Base-by-base conservation (phyloP, 1,140 invertebrate genomes). In the Rhysida immarginata region DNA sequence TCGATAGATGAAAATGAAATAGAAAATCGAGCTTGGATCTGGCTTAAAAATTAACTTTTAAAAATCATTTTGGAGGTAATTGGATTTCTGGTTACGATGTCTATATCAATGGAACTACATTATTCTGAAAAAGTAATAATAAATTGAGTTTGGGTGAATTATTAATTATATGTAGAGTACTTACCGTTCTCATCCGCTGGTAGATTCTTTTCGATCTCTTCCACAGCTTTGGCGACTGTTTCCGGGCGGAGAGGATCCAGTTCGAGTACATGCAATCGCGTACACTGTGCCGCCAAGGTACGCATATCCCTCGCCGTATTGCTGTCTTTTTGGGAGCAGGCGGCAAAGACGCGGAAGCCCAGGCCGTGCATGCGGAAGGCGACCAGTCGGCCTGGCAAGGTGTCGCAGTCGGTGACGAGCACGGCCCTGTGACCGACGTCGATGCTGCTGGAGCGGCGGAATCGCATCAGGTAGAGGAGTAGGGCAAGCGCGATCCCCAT, bases 321-420 rank as follows among this genome's bases (percentile, higher is more conserved):
- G 43, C 77, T 73, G 3, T 79, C 77, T 54, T 72, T 77, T 23
- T 58, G 56, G 58, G 76, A 75, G 65, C 86, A 87, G 50, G 82
- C 83, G 52, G 85, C 85, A 62, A 87, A 86, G 14, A 89, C 82
- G 29, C 82, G 84, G 65, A 85, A 86, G 25, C 85, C 76, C 66
- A 86, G 71, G 66, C 85, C 82, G 65, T 88, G 84, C 50, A 88
- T 69, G 59, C 81, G 76, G 61, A 82, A 78, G 8, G 83, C 84
- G 61, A 85, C 70, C 57, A 80, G 79, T 69, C 80, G 82, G 55
- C 84, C 85, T 54, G 88, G 75, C 26, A 80, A 80, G 25, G 82
- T 80, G 70, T 88, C 86, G 71, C 85, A 89, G 51, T 84, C 86
- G n/a, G 86, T 88, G 56, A 91, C 77, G 23, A 90, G 69, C 2